These are phyloP conservation scores for Leuctra nigra DNA, from an alignment of 2,888 invertebrate genomes.

Conservation along the genomic window DNA sequence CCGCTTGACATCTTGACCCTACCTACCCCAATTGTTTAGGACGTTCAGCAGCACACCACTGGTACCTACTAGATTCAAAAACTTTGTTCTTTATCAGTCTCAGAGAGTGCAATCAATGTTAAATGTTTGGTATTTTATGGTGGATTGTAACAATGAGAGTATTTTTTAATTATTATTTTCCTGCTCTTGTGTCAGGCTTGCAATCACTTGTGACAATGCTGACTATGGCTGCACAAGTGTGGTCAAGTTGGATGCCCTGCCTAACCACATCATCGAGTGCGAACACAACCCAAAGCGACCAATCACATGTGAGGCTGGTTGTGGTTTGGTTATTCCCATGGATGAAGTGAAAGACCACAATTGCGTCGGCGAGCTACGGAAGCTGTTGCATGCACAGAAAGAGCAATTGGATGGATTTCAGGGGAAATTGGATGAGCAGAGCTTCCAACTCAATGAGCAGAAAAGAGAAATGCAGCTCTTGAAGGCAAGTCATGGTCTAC, in stretches of 20 bases:
- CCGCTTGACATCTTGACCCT: too few relatives aligned
- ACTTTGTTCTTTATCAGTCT: too few relatives aligned
- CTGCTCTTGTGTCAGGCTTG: constrained; percentile 54
- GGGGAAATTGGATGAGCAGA: constrained; percentile 77
- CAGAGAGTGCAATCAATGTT: too few relatives aligned
- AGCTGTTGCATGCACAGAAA: constrained; percentile 77
- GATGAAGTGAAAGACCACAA: constrained; percentile 93
- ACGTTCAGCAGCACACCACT: too few relatives aligned
- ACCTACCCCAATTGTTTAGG: too few relatives aligned
- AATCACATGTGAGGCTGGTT: constrained; percentile 88
- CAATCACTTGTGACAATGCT: constrained; percentile 87
- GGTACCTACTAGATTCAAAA: too few relatives aligned
- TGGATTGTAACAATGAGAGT: too few relatives aligned
- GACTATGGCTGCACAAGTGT: constrained; percentile 78
- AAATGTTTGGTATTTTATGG: too few relatives aligned
- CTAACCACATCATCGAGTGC: constrained; percentile 85
- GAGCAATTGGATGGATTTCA: constrained; percentile 81
- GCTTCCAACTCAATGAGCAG: constrained; percentile 81
- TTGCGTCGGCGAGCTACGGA: constrained; percentile 82
- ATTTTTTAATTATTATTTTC: background rate
- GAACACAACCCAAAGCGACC: constrained; percentile 92
- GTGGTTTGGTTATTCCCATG: constrained; percentile 90
- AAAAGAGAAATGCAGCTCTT: constrained; percentile 81
- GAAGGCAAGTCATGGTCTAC: too few relatives aligned
- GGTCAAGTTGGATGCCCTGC: constrained; percentile 78